Conservation (phyloP, 2,113 vertebrate genomes). For the Vombatus ursinus region DNA sequence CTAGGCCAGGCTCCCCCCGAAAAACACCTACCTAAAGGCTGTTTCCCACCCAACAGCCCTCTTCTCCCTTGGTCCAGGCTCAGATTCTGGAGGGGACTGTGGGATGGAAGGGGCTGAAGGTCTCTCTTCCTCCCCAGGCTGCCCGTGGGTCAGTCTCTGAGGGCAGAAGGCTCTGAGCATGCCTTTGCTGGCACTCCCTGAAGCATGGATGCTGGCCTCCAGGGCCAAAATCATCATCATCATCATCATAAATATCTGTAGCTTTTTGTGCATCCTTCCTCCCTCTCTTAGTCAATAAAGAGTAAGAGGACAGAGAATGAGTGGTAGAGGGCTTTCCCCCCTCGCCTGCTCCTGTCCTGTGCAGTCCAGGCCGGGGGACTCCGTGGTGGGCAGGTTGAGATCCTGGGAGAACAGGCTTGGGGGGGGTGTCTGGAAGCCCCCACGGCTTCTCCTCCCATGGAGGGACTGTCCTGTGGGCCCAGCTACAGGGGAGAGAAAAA, state of each 20-base stretch:
- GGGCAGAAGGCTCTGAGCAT: slow-evolving; percentile 45
- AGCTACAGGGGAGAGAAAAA: slow-evolving; percentile 68
- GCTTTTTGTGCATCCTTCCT: slow-evolving; percentile 22
- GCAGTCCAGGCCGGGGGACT: slow-evolving; percentile 45
- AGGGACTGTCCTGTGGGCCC: slow-evolving; percentile 57
- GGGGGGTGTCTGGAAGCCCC: slow-evolving; percentile 30
- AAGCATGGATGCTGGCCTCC: slow-evolving; percentile 53
- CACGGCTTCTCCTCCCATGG: slow-evolving; percentile 65
- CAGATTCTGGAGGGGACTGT: background rate
- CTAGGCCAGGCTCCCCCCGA: background rate
- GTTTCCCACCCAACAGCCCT: slow-evolving; percentile 6
- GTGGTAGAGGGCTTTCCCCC: slow-evolving; percentile 15
- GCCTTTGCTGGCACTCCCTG: slow-evolving; percentile 47
- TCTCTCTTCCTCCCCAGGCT: background rate
- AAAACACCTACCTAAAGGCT: slow-evolving; percentile 11
- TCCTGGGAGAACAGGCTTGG: slow-evolving; percentile 50
- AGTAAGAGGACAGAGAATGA: slow-evolving; percentile 44
- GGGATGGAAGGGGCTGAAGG: background rate
- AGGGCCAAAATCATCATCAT: slow-evolving; percentile 47
- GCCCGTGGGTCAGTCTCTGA: background rate
- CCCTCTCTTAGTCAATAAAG: slow-evolving; percentile 50
- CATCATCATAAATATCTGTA: slow-evolving; percentile 70
- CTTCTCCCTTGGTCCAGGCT: slow-evolving; percentile 25
- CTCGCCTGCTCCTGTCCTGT: slow-evolving; percentile 52
- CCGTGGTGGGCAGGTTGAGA: slow-evolving; percentile 44